These are phyloP conservation scores for Crotalus viridis DNA, from an alignment of 2,113 vertebrate genomes.

Conservation along the genomic window DNA sequence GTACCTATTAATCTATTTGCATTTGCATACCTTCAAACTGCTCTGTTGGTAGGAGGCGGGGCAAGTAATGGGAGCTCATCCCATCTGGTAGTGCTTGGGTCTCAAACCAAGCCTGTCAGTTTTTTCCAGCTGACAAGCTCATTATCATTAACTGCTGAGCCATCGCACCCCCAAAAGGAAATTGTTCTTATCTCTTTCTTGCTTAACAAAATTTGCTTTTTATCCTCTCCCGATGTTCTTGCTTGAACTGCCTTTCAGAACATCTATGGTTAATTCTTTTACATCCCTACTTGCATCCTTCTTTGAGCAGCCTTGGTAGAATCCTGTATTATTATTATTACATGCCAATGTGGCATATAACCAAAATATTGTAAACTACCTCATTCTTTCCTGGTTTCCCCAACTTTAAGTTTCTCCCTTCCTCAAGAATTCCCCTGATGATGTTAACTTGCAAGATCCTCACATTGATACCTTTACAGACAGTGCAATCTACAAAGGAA, in stretches of 20 bases:
- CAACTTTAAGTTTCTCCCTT: background rate
- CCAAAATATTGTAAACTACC: background rate
- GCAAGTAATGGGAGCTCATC: no score
- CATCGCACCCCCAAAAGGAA: no score
- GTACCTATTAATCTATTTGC: no score
- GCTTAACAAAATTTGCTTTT: background rate
- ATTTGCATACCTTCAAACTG: no score
- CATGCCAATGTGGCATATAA: background rate
- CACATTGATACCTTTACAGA: background rate
- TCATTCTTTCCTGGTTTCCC: background rate
- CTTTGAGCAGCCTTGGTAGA: background rate
- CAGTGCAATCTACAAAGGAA: background rate
- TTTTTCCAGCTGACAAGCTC: no score
- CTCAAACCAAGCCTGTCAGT: no score
- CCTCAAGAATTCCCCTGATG: background rate
- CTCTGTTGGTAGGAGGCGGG: no score
- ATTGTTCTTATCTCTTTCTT: background rate
- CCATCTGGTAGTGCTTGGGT: rapidly evolving
- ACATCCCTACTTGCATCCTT: background rate
- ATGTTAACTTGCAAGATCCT: background rate
- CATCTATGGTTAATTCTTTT: background rate
- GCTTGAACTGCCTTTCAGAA: background rate
- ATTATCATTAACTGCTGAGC: no score
- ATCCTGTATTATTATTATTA: background rate
- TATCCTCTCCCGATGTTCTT: background rate